phyloP scores from a whole-genome alignment of 2,888 invertebrate genomes.

The Amblyteles armatorius region DNA sequence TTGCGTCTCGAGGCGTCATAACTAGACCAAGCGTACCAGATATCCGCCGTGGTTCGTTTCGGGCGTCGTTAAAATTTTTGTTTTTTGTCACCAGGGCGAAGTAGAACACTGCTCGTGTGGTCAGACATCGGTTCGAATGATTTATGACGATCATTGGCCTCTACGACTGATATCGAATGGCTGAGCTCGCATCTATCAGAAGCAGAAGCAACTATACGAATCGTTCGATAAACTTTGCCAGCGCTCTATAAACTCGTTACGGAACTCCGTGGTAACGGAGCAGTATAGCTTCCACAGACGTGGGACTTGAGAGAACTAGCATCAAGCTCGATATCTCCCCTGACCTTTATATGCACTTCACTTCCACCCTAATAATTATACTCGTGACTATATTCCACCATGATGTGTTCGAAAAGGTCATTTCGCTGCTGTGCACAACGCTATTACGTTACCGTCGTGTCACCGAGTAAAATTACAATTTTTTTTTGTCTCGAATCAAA shows the following conservation, averaged over 20 bases:
- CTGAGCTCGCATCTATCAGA: background rate
- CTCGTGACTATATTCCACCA: constrained; percentile 59
- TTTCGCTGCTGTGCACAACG: constrained; percentile 10
- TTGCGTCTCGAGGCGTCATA: constrained; percentile 58
- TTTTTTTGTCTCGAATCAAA: background rate
- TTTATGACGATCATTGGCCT: background rate
- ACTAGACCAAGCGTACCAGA: constrained; percentile 77
- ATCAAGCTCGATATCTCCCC: constrained; percentile 49
- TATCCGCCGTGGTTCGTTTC: constrained; percentile 75
- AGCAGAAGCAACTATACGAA: background rate
- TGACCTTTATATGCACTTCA: constrained; percentile 66
- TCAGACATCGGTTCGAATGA: background rate
- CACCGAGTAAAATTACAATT: constrained; percentile 1
- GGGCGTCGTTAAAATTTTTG: background rate
- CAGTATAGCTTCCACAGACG: constrained; percentile 3
- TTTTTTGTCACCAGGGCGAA: background rate
- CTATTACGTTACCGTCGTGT: background rate
- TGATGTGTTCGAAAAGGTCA: constrained; percentile 61
- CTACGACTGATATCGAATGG: background rate
- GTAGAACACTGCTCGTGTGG: background rate
- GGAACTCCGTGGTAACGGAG: background rate
- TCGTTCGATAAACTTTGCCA: background rate
- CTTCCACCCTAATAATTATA: constrained; percentile 67
- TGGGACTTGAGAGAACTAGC: constrained; percentile 4
- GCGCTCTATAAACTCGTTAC: background rate